phyloP scores from a whole-genome alignment of 2,888 invertebrate genomes.

The Spatulosminthurus flaviceps region DNA sequence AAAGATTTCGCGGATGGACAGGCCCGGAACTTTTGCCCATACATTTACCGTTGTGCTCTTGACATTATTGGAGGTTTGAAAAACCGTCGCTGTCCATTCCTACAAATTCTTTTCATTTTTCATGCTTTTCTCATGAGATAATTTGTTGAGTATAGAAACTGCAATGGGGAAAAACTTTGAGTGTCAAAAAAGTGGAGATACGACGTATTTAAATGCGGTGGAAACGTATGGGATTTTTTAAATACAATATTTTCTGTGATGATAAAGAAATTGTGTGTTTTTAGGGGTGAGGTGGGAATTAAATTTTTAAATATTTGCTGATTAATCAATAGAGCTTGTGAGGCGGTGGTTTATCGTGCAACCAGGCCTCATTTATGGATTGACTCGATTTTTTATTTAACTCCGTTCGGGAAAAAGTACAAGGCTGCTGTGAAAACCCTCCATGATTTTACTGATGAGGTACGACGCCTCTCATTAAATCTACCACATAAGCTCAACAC shows the following conservation, averaged over 20 bases:
- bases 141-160: no score
- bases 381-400: neutral
- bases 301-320: neutral
- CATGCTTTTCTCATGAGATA: no score
- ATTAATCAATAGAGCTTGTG: constrained; percentile 4
- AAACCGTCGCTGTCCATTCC: no score
- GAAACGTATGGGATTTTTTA: no score
- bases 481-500: no score
- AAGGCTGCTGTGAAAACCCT: neutral
- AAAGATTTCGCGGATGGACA: neutral
- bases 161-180: no score
- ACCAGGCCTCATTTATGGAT: neutral
- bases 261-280: neutral
- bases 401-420: neutral
- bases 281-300: neutral
- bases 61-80: neutral
- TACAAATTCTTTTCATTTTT: neutral
- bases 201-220: no score
- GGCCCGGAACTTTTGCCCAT: neutral
- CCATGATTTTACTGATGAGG: constrained; percentile 1
- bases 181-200: no score
- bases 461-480: neutral
- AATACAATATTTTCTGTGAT: no score
- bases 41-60: neutral
- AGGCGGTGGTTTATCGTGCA: neutral